Evolutionary conservation across 2,888 invertebrate genomes (phyloP).

Genomic region (Argynnis bischoffii): DNA sequence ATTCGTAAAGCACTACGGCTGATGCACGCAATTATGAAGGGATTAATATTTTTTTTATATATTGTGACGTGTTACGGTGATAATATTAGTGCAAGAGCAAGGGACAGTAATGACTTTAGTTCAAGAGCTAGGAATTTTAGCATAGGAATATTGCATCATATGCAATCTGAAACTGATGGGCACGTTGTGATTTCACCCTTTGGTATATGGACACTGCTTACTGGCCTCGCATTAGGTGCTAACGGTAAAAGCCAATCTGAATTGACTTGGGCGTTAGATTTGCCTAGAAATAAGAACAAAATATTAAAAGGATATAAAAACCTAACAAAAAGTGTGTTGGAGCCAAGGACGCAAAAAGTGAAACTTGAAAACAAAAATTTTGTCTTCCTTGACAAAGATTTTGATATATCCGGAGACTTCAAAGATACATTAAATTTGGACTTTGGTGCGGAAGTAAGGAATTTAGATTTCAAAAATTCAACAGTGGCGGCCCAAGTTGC

Average conservation of each 20-base stretch:
- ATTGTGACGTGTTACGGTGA: conserved; percentile 58
- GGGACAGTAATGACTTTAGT: no score
- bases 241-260: conserved; percentile 62
- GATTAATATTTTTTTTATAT: conserved; percentile 51
- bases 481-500: conserved; percentile 61
- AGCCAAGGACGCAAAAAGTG: conserved; percentile 60
- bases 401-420: conserved; percentile 57
- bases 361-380: conserved; percentile 66
- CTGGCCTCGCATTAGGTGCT: conserved; percentile 69
- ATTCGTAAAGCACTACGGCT: conserved; percentile 51
- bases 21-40: conserved; percentile 54
- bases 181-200: conserved; percentile 76
- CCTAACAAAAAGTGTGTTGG: conserved; percentile 57
- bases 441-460: conserved; percentile 64
- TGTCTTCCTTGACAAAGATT: conserved; percentile 67
- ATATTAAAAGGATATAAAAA: conserved; percentile 61
- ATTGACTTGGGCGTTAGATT: conserved; percentile 60
- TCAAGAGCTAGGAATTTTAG: conserved; percentile 69
- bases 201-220: conserved; percentile 78
- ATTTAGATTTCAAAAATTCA: conserved; percentile 65
- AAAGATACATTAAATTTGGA: conserved; percentile 54
- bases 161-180: conserved; percentile 63
- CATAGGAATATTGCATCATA: conserved; percentile 67
- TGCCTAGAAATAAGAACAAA: conserved; percentile 54
- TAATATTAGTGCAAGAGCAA: conserved; percentile 53